Evolutionary conservation across 1,140 invertebrate species (phyloP).

Genomic region (Plodia interpunctella): DNA sequence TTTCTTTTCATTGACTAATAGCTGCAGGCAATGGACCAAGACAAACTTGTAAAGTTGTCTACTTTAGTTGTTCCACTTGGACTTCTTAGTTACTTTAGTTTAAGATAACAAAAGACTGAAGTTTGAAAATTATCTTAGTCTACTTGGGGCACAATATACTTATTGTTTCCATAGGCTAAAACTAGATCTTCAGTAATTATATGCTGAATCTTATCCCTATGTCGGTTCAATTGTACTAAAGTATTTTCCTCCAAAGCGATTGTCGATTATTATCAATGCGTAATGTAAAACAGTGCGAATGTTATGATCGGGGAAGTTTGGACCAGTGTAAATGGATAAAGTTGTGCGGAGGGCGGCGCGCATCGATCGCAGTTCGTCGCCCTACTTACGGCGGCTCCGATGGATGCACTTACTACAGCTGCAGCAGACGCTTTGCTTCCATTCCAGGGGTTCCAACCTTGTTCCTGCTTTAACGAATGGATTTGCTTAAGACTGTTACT

Average conservation of each 20-base stretch:
- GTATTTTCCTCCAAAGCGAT: no score
- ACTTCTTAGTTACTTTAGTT: slow-evolving; percentile 9
- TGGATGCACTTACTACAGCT: slow-evolving; percentile 53
- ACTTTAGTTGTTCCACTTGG: slow-evolving; percentile 9
- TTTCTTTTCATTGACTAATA: slow-evolving; percentile 14
- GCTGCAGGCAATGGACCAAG: slow-evolving; percentile 1
- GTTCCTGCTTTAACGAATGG: neutral
- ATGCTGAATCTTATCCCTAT: no score
- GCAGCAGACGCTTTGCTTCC: slow-evolving; percentile 31
- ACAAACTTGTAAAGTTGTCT: slow-evolving; percentile 11
- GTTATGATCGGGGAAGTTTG: slow-evolving; percentile 65
- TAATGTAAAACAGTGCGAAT: slow-evolving; percentile 23
- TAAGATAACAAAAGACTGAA: slow-evolving; percentile 12
- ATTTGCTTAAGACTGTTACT: neutral
- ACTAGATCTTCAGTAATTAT: neutral
- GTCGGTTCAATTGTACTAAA: neutral
- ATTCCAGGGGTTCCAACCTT: slow-evolving; percentile 18
- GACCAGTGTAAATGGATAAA: slow-evolving; percentile 66
- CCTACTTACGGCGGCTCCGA: slow-evolving; percentile 66
- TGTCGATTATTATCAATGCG: neutral
- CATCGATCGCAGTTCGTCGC: slow-evolving; percentile 73
- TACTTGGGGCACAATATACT: slow-evolving; percentile 6
- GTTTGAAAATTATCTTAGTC: slow-evolving; percentile 12
- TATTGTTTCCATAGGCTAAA: slow-evolving; percentile 5
- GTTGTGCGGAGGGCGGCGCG: slow-evolving; percentile 57